These are phyloP conservation scores for Macrotis lagotis DNA, from an alignment of 2,113 vertebrate genomes.

Conservation along the genomic window DNA sequence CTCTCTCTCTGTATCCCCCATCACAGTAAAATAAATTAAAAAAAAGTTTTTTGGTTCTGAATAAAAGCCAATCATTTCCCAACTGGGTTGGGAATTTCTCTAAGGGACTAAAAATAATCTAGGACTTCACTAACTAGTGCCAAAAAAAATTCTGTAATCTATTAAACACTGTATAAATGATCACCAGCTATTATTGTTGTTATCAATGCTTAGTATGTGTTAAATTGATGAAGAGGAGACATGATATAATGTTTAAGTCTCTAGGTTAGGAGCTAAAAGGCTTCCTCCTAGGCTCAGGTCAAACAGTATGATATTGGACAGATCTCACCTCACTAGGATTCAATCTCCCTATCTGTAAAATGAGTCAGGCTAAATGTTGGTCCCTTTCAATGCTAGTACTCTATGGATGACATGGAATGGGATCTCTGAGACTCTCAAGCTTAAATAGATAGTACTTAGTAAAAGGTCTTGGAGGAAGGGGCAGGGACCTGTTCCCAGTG, in stretches of 20 bases:
- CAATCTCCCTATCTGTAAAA: not conserved
- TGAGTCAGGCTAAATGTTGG: not conserved
- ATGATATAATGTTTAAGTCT: not conserved
- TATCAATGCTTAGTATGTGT: not conserved
- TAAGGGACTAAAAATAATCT: not conserved
- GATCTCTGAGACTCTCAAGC: not conserved
- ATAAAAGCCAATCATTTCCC: not conserved
- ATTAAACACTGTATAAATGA: not conserved
- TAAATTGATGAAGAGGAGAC: not conserved
- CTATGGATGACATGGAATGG: not conserved
- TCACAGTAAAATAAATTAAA: not conserved
- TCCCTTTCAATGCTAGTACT: not conserved
- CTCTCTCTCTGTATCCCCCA: not conserved
- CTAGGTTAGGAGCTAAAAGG: not conserved
- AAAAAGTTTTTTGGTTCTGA: not conserved
- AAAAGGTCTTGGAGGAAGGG: not conserved
- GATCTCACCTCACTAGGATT: not conserved
- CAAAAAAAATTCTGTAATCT: not conserved
- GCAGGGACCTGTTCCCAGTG: not conserved
- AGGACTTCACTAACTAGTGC: not conserved
- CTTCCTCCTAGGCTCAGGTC: not conserved
- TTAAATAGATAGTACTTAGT: not conserved
- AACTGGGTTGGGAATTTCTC: not conserved
- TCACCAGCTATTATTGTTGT: not conserved
- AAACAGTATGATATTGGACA: not conserved